Evolutionary conservation across 2,888 invertebrate species (phyloP).

Genomic region (Synergus umbraculus): DNA sequence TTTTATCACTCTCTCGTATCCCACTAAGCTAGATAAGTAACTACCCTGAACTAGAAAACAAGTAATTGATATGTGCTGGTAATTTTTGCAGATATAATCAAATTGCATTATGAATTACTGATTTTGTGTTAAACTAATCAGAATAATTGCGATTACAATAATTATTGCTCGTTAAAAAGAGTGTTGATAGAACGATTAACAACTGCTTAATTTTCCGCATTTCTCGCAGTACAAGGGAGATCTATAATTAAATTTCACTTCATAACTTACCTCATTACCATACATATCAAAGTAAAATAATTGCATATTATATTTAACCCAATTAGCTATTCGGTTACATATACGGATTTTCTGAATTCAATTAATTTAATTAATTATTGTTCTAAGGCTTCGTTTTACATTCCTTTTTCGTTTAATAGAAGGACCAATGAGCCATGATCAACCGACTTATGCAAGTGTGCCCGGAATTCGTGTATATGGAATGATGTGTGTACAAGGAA

Average conservation of each 20-base stretch:
- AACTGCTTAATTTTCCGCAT: conserved; percentile 27
- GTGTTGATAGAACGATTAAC: background rate
- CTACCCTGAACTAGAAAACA: conserved; percentile 1
- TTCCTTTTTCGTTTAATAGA: conserved; percentile 79
- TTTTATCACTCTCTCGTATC: conserved; percentile 29
- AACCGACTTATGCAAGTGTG: conserved; percentile 95
- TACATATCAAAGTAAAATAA: background rate
- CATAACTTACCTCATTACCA: conserved; percentile 16
- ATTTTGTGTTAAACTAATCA: conserved; percentile 17
- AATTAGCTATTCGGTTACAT: background rate
- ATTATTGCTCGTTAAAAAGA: conserved; percentile 9
- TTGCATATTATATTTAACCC: background rate
- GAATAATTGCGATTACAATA: conserved; percentile 12
- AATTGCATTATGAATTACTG: background rate
- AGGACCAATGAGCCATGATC: conserved; percentile 96
- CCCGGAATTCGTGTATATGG: conserved; percentile 96
- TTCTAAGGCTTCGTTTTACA: background rate
- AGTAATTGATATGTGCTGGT: background rate
- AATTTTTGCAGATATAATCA: background rate
- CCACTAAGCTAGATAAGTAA: conserved; percentile 11
- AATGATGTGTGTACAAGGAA: conserved; percentile 90
- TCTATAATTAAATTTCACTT: conserved; percentile 35
- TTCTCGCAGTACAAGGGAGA: background rate
- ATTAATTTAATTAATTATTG: background rate
- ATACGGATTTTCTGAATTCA: background rate